Percentiles rank a stretch among this genome's conserved stretches.
These are phyloP conservation scores for Globia sparganii DNA, from an alignment of 2,888 invertebrate species.

Conservation along the genomic window DNA sequence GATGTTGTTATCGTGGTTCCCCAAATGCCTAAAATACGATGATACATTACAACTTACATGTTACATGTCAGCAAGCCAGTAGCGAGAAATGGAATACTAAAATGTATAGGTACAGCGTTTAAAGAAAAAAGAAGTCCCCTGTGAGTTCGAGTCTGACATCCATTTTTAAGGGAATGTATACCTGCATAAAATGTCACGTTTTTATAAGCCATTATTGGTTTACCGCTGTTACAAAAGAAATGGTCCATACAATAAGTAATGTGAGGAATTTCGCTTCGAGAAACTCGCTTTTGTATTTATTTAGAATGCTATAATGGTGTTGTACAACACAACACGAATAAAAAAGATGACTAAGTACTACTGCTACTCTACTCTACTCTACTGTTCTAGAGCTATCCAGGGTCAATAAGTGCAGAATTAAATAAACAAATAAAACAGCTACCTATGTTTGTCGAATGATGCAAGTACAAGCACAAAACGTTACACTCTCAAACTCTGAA, in stretches of 20 bases:
- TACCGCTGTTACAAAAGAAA: slow-evolving; percentile 39
- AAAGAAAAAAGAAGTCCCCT: background rate
- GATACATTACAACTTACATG: background rate
- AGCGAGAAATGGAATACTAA: slow-evolving; percentile 9
- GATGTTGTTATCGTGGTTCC: background rate
- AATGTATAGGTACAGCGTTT: background rate
- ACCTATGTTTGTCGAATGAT: slow-evolving; percentile 5
- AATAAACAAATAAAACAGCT: background rate
- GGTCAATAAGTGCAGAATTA: background rate
- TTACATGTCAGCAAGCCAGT: slow-evolving; percentile 1
- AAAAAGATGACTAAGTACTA: too few species aligned
- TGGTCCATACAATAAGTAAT: slow-evolving; percentile 33
- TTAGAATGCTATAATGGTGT: background rate
- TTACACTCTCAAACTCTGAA: slow-evolving; percentile 7
- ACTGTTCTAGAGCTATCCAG: background rate
- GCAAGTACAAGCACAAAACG: background rate
- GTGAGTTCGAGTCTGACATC: background rate
- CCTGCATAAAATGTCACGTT: slow-evolving; percentile 2
- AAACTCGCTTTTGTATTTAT: slow-evolving; percentile 17
- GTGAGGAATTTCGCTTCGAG: slow-evolving; percentile 32
- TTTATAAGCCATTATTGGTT: slow-evolving; percentile 43
- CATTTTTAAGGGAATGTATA: slow-evolving; percentile 1
- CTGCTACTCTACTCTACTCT: too few species aligned
- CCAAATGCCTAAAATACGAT: slow-evolving; percentile 7
- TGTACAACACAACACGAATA: background rate